Conservation (phyloP, 2,888 invertebrate genomes). For the Tanytarsus gracilentus region DNA sequence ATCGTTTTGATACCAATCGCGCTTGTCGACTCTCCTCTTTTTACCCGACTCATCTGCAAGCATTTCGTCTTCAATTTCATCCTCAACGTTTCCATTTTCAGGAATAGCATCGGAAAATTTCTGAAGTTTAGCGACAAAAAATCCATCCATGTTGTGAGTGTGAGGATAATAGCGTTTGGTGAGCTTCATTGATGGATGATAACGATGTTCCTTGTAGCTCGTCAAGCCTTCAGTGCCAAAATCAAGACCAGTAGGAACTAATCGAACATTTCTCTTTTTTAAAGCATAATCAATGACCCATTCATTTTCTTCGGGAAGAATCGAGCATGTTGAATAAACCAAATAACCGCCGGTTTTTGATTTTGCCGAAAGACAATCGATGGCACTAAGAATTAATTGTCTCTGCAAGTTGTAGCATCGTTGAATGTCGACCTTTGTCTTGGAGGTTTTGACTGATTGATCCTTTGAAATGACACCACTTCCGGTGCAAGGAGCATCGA, state of each 20-base stretch:
- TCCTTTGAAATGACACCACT: conserved; percentile 98
- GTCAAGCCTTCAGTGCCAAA: conserved; percentile 94
- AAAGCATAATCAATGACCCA: conserved; percentile 93
- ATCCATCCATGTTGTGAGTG: conserved; percentile 98
- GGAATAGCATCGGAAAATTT: conserved; percentile 80
- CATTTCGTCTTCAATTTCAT: conserved; percentile 40
- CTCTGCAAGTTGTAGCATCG: conserved; percentile 87
- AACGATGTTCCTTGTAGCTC: conserved; percentile 74
- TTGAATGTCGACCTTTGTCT: conserved; percentile 82
- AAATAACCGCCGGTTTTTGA: conserved; percentile 88
- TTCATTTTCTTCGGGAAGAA: conserved; percentile 97
- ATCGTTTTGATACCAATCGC: conserved; percentile 31
- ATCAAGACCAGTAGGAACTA: conserved; percentile 87
- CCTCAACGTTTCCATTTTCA: conserved; percentile 42
- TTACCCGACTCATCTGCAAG: conserved; percentile 34
- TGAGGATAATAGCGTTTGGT: conserved; percentile 94
- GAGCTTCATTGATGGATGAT: conserved; percentile 81
- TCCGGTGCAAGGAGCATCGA: conserved; percentile 98
- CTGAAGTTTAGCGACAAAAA: conserved; percentile 95
- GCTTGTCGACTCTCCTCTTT: conserved; percentile 9
- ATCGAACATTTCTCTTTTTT: conserved; percentile 83
- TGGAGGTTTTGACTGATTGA: conserved; percentile 87
- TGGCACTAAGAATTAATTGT: conserved; percentile 87
- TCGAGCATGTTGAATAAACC: conserved; percentile 98
- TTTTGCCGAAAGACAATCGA: conserved; percentile 89